A percentile compares a stretch with the other conserved stretches of the same genome.
phyloP scores from a whole-genome alignment of 2,888 invertebrate genomes.

The Caenorhabditis panamensis region DNA sequence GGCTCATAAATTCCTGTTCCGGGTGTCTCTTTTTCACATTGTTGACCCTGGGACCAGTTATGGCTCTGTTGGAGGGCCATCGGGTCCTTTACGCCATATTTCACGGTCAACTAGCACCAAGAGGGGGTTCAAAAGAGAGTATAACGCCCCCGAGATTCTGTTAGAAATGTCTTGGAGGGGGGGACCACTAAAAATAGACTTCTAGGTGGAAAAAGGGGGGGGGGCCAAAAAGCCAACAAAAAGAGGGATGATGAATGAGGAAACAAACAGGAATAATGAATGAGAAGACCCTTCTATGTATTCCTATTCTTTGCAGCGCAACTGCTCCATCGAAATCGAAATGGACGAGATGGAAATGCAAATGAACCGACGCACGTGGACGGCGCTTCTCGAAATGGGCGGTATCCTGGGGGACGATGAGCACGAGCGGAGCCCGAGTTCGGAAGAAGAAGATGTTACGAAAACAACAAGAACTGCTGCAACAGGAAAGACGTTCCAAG shows the following conservation, averaged over 20 bases:
- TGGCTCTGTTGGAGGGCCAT: not conserved
- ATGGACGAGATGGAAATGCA: slow-evolving; percentile 85
- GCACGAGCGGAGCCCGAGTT: slow-evolving; percentile 18
- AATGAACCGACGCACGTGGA: slow-evolving; percentile 95
- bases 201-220: too few relatives aligned
- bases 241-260: slow-evolving; percentile 52
- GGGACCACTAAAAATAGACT: slow-evolving; percentile 25
- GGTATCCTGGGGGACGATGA: slow-evolving; percentile 83
- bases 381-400: slow-evolving; percentile 94
- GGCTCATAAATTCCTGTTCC: slow-evolving; percentile 28
- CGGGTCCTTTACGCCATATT: slow-evolving; percentile 17
- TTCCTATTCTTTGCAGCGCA: slow-evolving; percentile 71
- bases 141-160: slow-evolving; percentile 34
- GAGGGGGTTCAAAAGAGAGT: slow-evolving; percentile 33
- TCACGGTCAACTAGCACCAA: slow-evolving; percentile 50
- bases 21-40: slow-evolving; percentile 8
- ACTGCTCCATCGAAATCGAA: slow-evolving; percentile 68
- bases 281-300: slow-evolving; percentile 8
- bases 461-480: not conserved
- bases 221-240: too few relatives aligned
- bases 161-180: slow-evolving; percentile 5
- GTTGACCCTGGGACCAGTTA: slow-evolving; percentile 20
- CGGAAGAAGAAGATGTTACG: not conserved
- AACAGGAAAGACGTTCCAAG: slow-evolving; percentile 16
- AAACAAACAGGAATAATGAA: slow-evolving; percentile 21